Conservation (phyloP, 2,797 vertebrate genomes). For the Danionella dracula region DNA sequence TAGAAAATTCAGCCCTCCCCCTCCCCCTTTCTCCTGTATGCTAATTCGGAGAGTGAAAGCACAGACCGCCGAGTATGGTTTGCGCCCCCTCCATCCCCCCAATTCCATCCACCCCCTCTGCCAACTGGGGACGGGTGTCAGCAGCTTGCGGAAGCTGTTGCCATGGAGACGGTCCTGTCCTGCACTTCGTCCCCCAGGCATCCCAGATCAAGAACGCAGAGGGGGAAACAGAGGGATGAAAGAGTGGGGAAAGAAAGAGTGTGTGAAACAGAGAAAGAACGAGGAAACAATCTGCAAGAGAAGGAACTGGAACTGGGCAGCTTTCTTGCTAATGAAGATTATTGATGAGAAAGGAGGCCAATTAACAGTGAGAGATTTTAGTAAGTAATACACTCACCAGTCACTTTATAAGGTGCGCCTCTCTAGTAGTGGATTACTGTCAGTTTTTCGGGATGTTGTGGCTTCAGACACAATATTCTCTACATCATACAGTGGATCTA, state of each 20-base stretch:
- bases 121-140: constrained; percentile 68
- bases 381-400: too few species aligned
- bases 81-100: neutral
- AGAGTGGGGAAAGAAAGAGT: constrained; percentile 39
- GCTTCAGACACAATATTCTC: too few species aligned
- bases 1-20: constrained; percentile 40
- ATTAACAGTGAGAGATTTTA: too few species aligned
- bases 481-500: too few species aligned
- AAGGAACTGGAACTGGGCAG: too few species aligned
- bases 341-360: too few species aligned
- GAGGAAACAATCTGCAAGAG: neutral
- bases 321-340: too few species aligned
- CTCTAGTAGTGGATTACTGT: too few species aligned
- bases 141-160: constrained; percentile 77
- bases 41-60: constrained; percentile 62
- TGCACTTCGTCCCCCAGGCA: constrained; percentile 74
- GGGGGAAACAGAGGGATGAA: constrained; percentile 46
- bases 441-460: too few species aligned
- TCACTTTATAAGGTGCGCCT: too few species aligned
- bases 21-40: constrained; percentile 64
- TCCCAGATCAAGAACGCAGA: constrained; percentile 64
- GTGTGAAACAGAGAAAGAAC: neutral
- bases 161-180: constrained; percentile 76
- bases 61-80: too few species aligned
- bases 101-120: constrained; percentile 35